These are phyloP conservation scores for Dryoscopus gambensis DNA, from an alignment of 2,113 vertebrate species.

Conservation along the genomic window DNA sequence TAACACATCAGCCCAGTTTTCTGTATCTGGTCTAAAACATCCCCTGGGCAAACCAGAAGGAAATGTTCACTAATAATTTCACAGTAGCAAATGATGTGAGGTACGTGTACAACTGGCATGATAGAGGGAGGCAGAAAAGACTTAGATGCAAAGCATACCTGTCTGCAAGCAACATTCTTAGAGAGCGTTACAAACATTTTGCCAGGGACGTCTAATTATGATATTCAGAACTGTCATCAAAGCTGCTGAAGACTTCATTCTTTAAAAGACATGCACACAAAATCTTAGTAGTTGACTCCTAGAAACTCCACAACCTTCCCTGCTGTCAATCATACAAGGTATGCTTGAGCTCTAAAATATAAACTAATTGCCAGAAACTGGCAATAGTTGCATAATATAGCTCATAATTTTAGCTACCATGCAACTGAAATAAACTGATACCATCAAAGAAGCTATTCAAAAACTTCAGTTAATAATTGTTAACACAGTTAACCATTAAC, in stretches of 20 bases:
- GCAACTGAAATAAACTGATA: not conserved
- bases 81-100: not conserved
- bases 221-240: not conserved
- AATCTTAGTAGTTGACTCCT: not conserved
- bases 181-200: not conserved
- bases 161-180: not conserved
- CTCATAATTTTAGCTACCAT: not conserved
- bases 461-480: not conserved
- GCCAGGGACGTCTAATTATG: not conserved
- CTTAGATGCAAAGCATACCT: not conserved
- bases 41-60: not conserved
- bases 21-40: not conserved
- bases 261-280: not conserved
- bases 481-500: slow-evolving; percentile 3
- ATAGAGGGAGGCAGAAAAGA: not conserved
- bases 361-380: not conserved
- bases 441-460: not conserved
- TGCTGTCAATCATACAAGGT: not conserved
- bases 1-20: not conserved
- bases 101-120: not conserved
- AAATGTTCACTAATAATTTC: not conserved
- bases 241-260: not conserved
- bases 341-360: not conserved
- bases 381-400: not conserved
- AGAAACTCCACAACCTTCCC: not conserved